Percentiles rank a stretch among this genome's conserved stretches.
Evolutionary conservation across 2,888 invertebrate species (phyloP).

Genomic region (Dolomedes plantarius): DNA sequence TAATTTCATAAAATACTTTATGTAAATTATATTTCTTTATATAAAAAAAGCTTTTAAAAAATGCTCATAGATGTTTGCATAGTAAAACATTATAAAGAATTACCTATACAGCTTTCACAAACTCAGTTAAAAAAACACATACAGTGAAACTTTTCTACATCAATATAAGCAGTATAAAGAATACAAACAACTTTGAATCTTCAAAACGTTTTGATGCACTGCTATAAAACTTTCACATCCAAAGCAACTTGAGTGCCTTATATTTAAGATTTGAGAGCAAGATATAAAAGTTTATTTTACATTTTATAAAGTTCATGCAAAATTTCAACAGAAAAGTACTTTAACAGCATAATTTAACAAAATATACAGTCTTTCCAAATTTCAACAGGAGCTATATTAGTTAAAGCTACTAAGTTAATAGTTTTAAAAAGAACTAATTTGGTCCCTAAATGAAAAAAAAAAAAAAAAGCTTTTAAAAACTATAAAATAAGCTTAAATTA

Average conservation of each 20-base stretch:
- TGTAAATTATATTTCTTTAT: constrained; percentile 59
- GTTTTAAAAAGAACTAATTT: background rate
- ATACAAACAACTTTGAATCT: background rate
- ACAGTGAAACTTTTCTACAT: background rate
- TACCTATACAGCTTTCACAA: background rate
- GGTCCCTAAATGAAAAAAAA: background rate
- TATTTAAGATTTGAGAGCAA: no score
- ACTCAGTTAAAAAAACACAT: background rate
- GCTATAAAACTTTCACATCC: background rate
- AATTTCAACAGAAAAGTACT: background rate
- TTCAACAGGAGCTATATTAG: background rate
- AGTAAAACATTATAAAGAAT: constrained; percentile 26
- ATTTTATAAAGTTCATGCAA: background rate
- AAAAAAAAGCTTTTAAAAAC: no score
- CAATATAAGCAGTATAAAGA: background rate
- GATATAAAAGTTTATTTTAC: background rate
- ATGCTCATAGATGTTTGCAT: constrained; percentile 36
- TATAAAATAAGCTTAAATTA: background rate
- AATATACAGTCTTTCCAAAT: background rate
- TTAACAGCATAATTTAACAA: constrained; percentile 7
- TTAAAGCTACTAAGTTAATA: background rate
- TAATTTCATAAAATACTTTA: constrained; percentile 40
- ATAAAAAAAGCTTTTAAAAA: constrained; percentile 55
- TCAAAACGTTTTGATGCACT: background rate
- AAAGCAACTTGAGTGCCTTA: background rate